Base-by-base conservation (phyloP, 2,888 invertebrate species). In the Lasioglossum figueresi region DNA sequence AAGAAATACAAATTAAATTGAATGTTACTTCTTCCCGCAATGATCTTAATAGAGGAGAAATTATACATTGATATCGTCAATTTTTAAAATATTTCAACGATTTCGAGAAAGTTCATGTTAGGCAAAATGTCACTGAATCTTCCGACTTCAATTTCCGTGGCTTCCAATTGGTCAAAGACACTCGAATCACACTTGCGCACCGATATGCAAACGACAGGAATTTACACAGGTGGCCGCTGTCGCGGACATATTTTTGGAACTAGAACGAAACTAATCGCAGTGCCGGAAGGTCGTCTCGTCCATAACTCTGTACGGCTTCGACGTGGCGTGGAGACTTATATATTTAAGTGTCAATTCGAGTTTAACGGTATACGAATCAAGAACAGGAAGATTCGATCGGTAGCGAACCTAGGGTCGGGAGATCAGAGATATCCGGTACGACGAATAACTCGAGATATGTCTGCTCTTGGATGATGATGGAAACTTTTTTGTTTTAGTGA, bases 401-500 rank as follows among this genome's bases (percentile, higher is more conserved):
- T 63, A 6, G 59, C 59, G 63, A 63, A 19, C 31, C n/a, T 10
- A n/a, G 2, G 19, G 2, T 5, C 59, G 63, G 6, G 16, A 59
- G 59, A 27, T 27, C 0, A 0, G 31, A 63, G 10, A 16, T 14
- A 27, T 16, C 19, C 31, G 63, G 63, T 63, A 31, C 6, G 31
- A 6, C 16, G 27, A 63, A 31, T 3, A 27, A 6, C 27, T 45
- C 1, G 19, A 34, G 31, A 27, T 19, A 45, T 4, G 31, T 45
- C 45, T 70, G n/a, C 23, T 19, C 16, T 31, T 16, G 19, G 2
- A 34, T 10, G 27, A 43, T 37, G 31, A 66, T n/a, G 37, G 16
- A 40, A n/a, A 59, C 8, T 52, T 75, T 63, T 14, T 76, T 83
- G 75, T 93, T 94, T 82, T 92, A 95, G 94, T 92, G 93, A 94